phyloP scores from a whole-genome alignment of 2,888 invertebrate genomes.

The Parnassius mnemosyne region DNA sequence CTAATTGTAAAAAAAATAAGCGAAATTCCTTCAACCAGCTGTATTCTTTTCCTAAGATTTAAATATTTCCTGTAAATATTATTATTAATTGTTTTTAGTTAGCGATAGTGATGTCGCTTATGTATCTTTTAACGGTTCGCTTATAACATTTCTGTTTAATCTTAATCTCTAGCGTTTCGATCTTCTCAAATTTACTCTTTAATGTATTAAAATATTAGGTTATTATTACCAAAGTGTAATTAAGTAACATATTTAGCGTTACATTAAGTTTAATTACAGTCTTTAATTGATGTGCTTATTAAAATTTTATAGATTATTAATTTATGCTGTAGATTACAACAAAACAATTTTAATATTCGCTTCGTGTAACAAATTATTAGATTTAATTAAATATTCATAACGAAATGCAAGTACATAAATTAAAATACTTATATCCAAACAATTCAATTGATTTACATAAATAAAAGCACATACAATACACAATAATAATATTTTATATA shows the following conservation, averaged over 20 bases:
- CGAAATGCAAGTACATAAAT: conserved; percentile 1
- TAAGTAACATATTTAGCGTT: conserved; percentile 64
- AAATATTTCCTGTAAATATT: conserved; percentile 40
- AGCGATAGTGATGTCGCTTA: conserved; percentile 32
- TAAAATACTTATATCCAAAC: conserved; percentile 1
- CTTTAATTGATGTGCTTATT: conserved; percentile 28
- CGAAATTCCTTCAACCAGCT: conserved; percentile 16
- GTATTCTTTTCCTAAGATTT: conserved; percentile 21
- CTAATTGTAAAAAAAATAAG: not conserved
- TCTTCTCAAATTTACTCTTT: conserved; percentile 63
- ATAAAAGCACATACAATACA: conserved; percentile 16
- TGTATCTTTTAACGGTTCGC: conserved; percentile 21
- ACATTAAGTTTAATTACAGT: conserved; percentile 33
- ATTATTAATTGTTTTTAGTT: conserved; percentile 36
- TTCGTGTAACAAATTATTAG: conserved; percentile 28
- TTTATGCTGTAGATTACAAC: conserved; percentile 35
- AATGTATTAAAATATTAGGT: conserved; percentile 61
- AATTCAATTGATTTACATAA: conserved; percentile 1
- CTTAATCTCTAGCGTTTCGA: conserved; percentile 38
- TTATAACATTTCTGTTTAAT: conserved; percentile 30
- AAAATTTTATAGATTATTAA: conserved; percentile 27
- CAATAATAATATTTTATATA: conserved; percentile 5
- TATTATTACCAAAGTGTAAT: conserved; percentile 79
- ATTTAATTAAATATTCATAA: conserved; percentile 2
- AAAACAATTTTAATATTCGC: conserved; percentile 26